Evolutionary conservation across 1,140 invertebrate genomes (phyloP).

Genomic region (Macrotrachela quadricornifera): DNA sequence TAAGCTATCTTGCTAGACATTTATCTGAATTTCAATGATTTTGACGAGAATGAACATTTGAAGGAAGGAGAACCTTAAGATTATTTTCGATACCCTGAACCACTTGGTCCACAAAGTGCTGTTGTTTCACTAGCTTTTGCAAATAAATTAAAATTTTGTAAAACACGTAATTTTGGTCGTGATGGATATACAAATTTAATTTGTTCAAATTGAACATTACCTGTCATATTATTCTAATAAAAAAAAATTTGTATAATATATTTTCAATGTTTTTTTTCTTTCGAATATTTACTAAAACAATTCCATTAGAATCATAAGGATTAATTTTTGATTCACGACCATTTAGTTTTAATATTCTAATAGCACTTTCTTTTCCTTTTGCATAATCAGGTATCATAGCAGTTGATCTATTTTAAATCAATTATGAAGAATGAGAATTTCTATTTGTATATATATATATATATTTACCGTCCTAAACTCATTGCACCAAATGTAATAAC

Average conservation of each 20-base stretch:
- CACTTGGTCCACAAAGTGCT: conserved; percentile 24
- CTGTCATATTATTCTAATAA: not conserved
- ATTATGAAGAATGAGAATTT: no score
- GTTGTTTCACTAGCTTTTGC: not conserved
- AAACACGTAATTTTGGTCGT: not conserved
- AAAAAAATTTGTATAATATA: no score
- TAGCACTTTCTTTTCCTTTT: conserved; percentile 55
- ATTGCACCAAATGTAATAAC: conserved; percentile 62
- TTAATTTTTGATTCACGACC: conserved; percentile 34
- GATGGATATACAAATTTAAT: conserved; percentile 13
- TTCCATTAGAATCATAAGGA: conserved; percentile 16
- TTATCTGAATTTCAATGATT: no score
- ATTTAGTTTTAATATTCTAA: conserved; percentile 31
- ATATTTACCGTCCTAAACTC: conserved; percentile 58
- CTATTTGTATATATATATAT: no score
- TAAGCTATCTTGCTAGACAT: no score
- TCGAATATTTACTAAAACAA: not conserved
- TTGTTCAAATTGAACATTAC: conserved; percentile 18
- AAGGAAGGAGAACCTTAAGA: no score
- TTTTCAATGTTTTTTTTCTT: not conserved
- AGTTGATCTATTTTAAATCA: conserved; percentile 26
- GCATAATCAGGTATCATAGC: conserved; percentile 58
- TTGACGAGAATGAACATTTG: no score
- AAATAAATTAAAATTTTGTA: conserved; percentile 34
- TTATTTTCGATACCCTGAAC: conserved; percentile 46